Evolutionary conservation across 1,140 invertebrate species (phyloP).

Genomic region (Caerostris darwini): DNA sequence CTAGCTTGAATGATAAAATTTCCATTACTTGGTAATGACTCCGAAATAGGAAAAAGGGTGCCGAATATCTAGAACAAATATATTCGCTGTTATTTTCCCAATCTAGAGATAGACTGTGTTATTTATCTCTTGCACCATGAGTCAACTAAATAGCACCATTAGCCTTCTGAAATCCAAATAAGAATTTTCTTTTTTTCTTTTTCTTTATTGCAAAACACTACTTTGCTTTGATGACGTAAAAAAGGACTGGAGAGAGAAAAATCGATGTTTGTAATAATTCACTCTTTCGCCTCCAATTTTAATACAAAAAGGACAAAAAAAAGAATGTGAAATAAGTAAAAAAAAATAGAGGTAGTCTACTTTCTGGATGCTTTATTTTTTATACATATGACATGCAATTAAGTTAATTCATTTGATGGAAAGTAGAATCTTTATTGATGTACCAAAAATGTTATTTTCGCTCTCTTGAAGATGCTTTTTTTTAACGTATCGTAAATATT

Average conservation of each 20-base stretch:
- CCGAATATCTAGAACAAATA: slow-evolving; percentile 31
- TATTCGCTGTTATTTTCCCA: slow-evolving; percentile 17
- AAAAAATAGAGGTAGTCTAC: neutral
- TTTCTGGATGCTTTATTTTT: slow-evolving; percentile 37
- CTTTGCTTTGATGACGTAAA: neutral
- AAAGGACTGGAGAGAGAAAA: neutral
- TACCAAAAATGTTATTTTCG: slow-evolving; percentile 35
- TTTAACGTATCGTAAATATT: neutral
- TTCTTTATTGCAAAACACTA: slow-evolving; percentile 8
- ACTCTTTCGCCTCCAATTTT: slow-evolving; percentile 22
- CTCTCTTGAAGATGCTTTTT: neutral
- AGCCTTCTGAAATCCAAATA: neutral
- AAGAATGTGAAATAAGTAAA: neutral
- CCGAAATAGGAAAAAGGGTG: neutral
- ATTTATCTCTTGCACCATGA: slow-evolving; percentile 19
- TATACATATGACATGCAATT: slow-evolving; percentile 29
- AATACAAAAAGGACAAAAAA: neutral
- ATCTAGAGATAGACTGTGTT: neutral
- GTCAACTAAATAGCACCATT: slow-evolving; percentile 21
- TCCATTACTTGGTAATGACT: slow-evolving; percentile 24
- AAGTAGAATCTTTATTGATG: slow-evolving; percentile 28
- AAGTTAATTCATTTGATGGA: slow-evolving; percentile 56
- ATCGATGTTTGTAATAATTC: slow-evolving; percentile 49
- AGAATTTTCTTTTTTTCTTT: neutral
- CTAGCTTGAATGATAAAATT: slow-evolving; percentile 28